Conservation (phyloP, 64 coral and sea anemone species). For the Porites australiensis region DNA sequence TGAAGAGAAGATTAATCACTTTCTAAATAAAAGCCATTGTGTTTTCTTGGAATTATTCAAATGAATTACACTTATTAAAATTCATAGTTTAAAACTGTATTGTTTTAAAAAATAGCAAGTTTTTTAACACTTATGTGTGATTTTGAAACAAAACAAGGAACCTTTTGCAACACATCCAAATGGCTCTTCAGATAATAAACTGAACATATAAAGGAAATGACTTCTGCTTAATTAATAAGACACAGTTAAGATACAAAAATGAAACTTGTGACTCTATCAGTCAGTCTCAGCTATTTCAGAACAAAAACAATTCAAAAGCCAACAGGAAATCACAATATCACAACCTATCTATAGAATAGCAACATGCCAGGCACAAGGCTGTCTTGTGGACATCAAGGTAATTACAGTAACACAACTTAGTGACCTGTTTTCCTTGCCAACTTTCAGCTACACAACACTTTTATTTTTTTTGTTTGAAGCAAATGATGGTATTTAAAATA, state of each 20-base stretch:
- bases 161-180: conserved; percentile 34
- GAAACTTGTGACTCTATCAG: neutral
- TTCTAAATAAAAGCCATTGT: conserved; percentile 21
- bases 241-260: neutral
- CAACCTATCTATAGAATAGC: neutral
- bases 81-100: conserved; percentile 34
- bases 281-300: neutral
- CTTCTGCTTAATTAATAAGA: neutral
- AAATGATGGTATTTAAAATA: too few relatives aligned
- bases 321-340: neutral
- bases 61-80: conserved; percentile 26
- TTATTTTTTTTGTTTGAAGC: too few relatives aligned
- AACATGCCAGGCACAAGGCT: conserved; percentile 12
- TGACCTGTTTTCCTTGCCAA: neutral
- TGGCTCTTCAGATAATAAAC: neutral
- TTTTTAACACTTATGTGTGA: conserved; percentile 16
- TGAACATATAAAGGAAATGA: neutral
- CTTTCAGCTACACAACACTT: too few relatives aligned
- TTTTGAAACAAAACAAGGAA: neutral
- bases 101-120: neutral
- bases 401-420: neutral
- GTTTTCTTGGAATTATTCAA: conserved; percentile 26
- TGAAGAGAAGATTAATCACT: neutral
- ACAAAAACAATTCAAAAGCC: neutral
- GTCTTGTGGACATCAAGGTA: neutral